Conservation (phyloP, 2,113 vertebrate genomes). For the Sylvia atricapilla region DNA sequence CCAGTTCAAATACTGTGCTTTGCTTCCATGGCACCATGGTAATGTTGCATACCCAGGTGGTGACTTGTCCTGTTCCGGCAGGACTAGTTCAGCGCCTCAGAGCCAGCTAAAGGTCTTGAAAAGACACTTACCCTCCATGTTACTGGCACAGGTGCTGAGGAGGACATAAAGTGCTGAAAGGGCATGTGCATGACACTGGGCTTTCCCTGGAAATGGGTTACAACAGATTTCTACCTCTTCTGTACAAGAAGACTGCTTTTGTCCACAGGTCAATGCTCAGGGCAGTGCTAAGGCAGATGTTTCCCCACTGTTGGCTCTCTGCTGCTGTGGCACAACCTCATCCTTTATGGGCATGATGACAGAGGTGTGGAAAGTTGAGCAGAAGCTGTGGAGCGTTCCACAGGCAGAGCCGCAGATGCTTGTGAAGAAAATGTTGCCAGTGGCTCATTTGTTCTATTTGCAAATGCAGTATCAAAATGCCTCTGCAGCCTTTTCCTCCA, state of each 20-base stretch:
- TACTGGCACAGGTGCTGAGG: neutral
- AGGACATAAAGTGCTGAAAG: neutral
- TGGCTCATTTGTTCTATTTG: neutral
- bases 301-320: neutral
- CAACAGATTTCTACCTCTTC: neutral
- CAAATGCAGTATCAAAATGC: neutral
- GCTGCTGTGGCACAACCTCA: neutral
- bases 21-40: rapidly evolving
- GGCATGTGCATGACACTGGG: neutral
- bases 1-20: neutral
- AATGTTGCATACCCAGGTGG: neutral
- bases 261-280: rapidly evolving
- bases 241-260: rapidly evolving
- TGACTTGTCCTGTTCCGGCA: neutral
- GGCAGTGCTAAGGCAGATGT: neutral
- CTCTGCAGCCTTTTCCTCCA: neutral
- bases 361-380: neutral
- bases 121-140: neutral
- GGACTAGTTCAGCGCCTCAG: neutral
- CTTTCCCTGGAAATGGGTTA: neutral
- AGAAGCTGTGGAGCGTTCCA: neutral
- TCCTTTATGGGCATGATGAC: rapidly evolving
- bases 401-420: neutral
- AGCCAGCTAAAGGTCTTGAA: neutral
- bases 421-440: neutral